phyloP scores from a whole-genome alignment of 2,797 vertebrate genomes.

The Onychomys torridus region DNA sequence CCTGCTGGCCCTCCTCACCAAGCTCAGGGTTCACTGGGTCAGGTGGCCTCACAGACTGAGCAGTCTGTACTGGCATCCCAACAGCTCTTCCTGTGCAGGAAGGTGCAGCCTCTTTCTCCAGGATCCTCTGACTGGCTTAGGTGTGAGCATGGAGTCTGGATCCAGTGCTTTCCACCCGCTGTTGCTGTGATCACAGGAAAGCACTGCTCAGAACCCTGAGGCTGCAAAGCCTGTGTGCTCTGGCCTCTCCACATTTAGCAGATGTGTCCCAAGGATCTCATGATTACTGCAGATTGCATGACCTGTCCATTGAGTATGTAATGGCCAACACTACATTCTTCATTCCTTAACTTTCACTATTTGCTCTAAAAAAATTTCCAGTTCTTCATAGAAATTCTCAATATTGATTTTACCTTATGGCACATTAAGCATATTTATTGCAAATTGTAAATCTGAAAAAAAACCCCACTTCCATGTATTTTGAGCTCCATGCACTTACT shows the following conservation, averaged over 20 bases:
- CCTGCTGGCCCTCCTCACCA: not conserved
- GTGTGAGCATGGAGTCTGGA: not conserved
- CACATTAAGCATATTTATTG: not conserved
- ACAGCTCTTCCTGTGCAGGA: not conserved
- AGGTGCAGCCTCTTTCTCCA: not conserved
- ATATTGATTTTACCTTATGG: not conserved
- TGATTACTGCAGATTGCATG: not conserved
- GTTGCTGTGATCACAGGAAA: not conserved
- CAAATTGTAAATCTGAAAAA: not conserved
- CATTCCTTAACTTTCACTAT: not conserved
- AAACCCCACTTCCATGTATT: not conserved
- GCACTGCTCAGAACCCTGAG: rapidly evolving
- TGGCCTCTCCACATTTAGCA: not conserved
- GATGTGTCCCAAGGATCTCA: not conserved
- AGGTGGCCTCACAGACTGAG: not conserved
- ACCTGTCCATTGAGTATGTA: not conserved
- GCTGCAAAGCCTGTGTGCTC: not conserved
- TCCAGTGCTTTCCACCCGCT: too few relatives aligned
- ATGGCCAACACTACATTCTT: not conserved
- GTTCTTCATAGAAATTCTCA: not conserved
- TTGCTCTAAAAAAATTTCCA: not conserved
- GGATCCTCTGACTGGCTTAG: not conserved
- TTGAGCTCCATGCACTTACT: not conserved
- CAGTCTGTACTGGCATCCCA: not conserved
- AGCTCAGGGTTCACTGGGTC: not conserved